phyloP scores from a whole-genome alignment of 2,113 vertebrate genomes.

The Caracal caracal region DNA sequence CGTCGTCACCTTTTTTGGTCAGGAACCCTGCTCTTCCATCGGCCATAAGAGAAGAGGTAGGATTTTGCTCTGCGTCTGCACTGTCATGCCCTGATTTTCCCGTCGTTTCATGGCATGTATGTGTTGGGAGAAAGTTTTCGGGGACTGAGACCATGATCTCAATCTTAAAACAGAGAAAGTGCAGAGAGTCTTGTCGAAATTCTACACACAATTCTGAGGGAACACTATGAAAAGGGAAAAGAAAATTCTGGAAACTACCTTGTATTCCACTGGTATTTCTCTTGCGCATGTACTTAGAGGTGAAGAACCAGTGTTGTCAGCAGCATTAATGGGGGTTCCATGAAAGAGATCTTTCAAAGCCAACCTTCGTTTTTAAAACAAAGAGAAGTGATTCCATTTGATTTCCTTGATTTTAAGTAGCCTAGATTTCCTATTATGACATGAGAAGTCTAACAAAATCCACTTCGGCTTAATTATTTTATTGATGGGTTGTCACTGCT shows the following conservation, averaged over 20 bases:
- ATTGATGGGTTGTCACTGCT: constrained; percentile 70
- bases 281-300: neutral
- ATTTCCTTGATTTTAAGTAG: constrained; percentile 66
- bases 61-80: neutral
- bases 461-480: constrained; percentile 70
- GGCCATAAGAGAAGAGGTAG: neutral
- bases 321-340: neutral
- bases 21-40: neutral
- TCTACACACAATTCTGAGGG: neutral
- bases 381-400: constrained; percentile 51
- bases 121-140: constrained; percentile 15
- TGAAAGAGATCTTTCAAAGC: constrained; percentile 51
- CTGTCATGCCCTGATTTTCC: neutral
- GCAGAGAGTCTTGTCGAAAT: neutral
- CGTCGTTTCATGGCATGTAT: neutral
- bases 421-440: constrained; percentile 61
- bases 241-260: constrained; percentile 36
- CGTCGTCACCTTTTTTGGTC: neutral
- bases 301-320: constrained; percentile 34
- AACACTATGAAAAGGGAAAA: constrained; percentile 25
- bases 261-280: constrained; percentile 14
- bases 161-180: constrained; percentile 23
- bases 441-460: constrained; percentile 66
- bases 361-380: constrained; percentile 64
- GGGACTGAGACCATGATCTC: neutral